phyloP scores from a whole-genome alignment of 2,888 invertebrate genomes.

The Drosophila atroscutellata region DNA sequence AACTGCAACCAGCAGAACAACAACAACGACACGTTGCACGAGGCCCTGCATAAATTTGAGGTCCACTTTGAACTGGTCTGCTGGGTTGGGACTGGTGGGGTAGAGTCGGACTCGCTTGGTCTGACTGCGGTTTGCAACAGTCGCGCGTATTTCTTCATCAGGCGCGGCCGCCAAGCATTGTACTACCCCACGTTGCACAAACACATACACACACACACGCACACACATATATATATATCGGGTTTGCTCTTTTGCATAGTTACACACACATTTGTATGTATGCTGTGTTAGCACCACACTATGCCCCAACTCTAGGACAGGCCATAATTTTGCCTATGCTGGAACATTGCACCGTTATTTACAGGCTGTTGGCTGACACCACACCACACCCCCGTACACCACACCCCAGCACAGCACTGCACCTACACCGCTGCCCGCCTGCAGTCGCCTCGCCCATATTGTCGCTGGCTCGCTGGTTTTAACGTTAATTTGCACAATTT shows the following conservation, averaged over 20 bases:
- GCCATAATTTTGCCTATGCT: constrained; percentile 59
- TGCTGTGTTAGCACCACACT: constrained; percentile 13
- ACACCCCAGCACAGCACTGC: background rate
- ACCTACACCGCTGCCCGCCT: background rate
- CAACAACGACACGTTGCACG: constrained; percentile 42
- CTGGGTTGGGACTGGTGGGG: background rate
- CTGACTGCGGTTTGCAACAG: constrained; percentile 71
- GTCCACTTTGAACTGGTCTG: constrained; percentile 16
- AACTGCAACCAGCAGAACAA: constrained; percentile 38
- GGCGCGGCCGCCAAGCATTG: constrained; percentile 62
- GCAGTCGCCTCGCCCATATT: constrained; percentile 57
- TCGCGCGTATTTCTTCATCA: constrained; percentile 71
- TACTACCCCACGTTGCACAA: constrained; percentile 36
- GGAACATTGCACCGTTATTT: constrained; percentile 57
- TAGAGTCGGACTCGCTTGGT: constrained; percentile 10
- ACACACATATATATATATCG: background rate
- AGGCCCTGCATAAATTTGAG: constrained; percentile 65
- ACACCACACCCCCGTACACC: background rate
- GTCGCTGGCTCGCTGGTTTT: constrained; percentile 73
- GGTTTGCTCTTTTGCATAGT: constrained; percentile 17
- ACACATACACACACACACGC: background rate
- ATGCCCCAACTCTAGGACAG: constrained; percentile 16
- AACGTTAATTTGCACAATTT: constrained; percentile 81
- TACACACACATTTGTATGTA: constrained; percentile 31
- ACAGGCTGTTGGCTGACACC: constrained; percentile 47